Base-by-base conservation (phyloP, 2,888 invertebrate species). In the Drosophila antonietae region DNA sequence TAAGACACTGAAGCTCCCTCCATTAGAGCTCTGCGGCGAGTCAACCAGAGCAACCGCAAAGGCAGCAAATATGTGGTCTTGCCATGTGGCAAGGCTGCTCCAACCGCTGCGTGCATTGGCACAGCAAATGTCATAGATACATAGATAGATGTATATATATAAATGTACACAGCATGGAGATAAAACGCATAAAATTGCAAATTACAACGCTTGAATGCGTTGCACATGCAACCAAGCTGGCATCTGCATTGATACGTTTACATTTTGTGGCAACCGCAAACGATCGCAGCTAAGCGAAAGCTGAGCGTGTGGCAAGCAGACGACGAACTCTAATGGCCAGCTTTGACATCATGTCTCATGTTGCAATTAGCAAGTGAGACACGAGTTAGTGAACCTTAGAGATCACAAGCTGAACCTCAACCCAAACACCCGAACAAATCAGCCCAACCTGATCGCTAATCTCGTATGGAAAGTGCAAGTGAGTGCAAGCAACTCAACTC, bases 141-240 rank as follows among this genome's bases (percentile, higher is more conserved):
- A 67, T 37, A 28, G 23, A 68, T 39, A 15, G 12, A 55, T 20
- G 18, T 33, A 61, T 10, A 47, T 60, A 56, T 49, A 62, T 64
- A 41, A 39, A 55, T 39, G 3, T 28, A 47, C 63, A 23, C 15
- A 60, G 58, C 39, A 61, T 70, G 78, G 61, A 89, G 80, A 82
- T 80, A 87, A 78, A 87, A 88, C 78, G 82, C 87, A 85, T 85
- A 84, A 87, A 84, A 88, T 78, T 74, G 87, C 87, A 80, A 80
- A 87, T 88, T 84, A 80, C 74, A 62, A 71, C 73, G 82, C 78
- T 66, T 62, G 71, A 81, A 69, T 87, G 85, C 84, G 51, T 83
- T 67, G 76, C 68, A 78, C 78, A 76, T 80, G 67, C 60, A 64
- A 67, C 67, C 60, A 67, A 79, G 77, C 59, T 71, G 66, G 73